Base-by-base conservation (phyloP, 2,888 invertebrate species). In the Platerodrilus igneus region DNA sequence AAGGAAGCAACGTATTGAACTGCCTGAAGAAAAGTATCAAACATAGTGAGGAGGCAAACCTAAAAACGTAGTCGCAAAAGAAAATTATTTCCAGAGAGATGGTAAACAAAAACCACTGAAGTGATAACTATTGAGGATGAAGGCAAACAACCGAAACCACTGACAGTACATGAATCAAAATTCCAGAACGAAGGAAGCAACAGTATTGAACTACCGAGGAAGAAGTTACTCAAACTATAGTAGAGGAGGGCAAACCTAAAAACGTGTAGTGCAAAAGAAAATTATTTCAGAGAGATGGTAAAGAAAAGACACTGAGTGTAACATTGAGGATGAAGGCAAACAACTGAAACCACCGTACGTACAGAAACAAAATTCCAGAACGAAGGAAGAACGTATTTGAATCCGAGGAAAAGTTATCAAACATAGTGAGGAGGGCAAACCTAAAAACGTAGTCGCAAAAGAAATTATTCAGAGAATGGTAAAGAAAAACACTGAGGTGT, bases 241-340 rank as follows among this genome's bases (percentile, higher is more conserved):
- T 53, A 54, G 50, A 51, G 53, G 46, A 53, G 23, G 35, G 27
- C 43, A 57, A 40, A 57, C 39, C 19, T 9, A 33, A 31, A 37
- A 37, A 19, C 29, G 55, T 45, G 9, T 67, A 3, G 67, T 72
- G 1, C 48, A 69, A 56, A 39, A 51, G 53, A 5, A 53, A 9
- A 45, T 48, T 1, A 52, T 52, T 29, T 55, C 51, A 22, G 43
- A 39, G 50, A 17, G 59, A 55, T 15, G 57, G 59, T 41, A 59
- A 64, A 48, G 52, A 62, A 43, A 64, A 44, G 36, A 49, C 38
- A 13, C 44, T 32, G 7, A 47, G 50, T 53, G 48, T 11, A 52
- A 52, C 14, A 51, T 58, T 16, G 57, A 62, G 47, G 58, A 55
- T 33, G 60, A 58, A 34, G 57, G 52, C 3, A 45, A 49, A 31